Percentiles rank a stretch among this genome's conserved stretches.
These are phyloP conservation scores for Leptinotarsa defecta DNA, from an alignment of 1,140 invertebrate species.

Conservation along the genomic window DNA sequence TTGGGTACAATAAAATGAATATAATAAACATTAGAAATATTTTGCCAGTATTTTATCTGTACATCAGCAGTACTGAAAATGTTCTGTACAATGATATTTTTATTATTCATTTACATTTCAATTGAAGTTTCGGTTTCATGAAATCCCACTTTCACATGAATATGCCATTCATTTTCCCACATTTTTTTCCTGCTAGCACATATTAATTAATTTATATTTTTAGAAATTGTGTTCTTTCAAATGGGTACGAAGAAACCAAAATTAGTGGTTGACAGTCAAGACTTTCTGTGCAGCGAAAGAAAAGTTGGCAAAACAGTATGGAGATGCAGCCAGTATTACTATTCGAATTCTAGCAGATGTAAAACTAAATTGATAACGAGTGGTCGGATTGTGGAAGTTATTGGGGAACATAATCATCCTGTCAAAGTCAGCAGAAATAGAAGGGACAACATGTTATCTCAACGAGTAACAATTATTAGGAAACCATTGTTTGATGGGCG, in stretches of 20 bases:
- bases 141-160: too few relatives aligned
- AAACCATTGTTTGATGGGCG: not conserved
- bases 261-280: conserved; percentile 36
- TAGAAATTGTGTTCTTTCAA: conserved; percentile 40
- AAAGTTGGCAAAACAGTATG: conserved; percentile 36
- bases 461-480: conserved; percentile 30
- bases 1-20: too few relatives aligned
- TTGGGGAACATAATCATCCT: conserved; percentile 37
- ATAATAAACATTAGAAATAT: too few relatives aligned
- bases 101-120: too few relatives aligned
- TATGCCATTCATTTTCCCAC: too few relatives aligned
- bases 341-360: conserved; percentile 29
- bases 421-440: conserved; percentile 24
- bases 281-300: conserved; percentile 32
- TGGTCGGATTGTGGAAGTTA: conserved; percentile 28
- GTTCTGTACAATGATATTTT: too few relatives aligned
- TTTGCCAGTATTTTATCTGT: too few relatives aligned
- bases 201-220: conserved; percentile 14
- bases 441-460: conserved; percentile 28
- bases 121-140: too few relatives aligned
- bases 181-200: not conserved
- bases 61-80: too few relatives aligned
- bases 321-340: conserved; percentile 35
- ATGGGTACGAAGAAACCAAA: conserved; percentile 41
- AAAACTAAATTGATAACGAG: conserved; percentile 35